Conservation (phyloP, 2,113 vertebrate species). For the Erpornis zantholeuca region DNA sequence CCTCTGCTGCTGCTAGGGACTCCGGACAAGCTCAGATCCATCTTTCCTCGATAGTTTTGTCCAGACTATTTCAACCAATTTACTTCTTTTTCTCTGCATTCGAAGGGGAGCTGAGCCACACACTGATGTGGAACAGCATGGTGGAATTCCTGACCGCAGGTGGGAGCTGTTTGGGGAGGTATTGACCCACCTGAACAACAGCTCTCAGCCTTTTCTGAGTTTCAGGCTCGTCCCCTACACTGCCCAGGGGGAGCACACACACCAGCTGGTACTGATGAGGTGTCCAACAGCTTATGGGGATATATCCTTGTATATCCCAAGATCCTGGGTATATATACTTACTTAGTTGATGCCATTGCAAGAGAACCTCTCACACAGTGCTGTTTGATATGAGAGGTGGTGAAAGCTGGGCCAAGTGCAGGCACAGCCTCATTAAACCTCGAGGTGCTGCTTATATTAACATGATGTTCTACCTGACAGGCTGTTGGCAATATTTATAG, state of each 20-base stretch:
- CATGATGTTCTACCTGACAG: neutral
- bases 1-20: neutral
- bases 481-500: neutral
- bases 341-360: neutral
- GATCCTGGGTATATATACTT: neutral
- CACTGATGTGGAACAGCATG: accelerated
- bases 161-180: neutral
- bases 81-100: neutral
- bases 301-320: neutral
- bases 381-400: neutral
- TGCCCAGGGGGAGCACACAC: neutral
- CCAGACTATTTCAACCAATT: neutral
- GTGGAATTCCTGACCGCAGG: neutral
- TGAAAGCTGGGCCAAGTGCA: neutral
- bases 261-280: neutral
- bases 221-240: neutral
- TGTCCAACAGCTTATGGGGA: neutral
- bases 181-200: neutral
- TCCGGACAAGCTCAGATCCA: neutral
- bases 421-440: neutral
- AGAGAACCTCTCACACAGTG: neutral
- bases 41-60: neutral
- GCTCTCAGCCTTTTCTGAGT: neutral
- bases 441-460: neutral
- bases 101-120: neutral